Evolutionary conservation across 2,113 vertebrate species (phyloP), one percentile per base, ranked within the genome.

Genomic region (Chinchilla lanigera): DNA sequence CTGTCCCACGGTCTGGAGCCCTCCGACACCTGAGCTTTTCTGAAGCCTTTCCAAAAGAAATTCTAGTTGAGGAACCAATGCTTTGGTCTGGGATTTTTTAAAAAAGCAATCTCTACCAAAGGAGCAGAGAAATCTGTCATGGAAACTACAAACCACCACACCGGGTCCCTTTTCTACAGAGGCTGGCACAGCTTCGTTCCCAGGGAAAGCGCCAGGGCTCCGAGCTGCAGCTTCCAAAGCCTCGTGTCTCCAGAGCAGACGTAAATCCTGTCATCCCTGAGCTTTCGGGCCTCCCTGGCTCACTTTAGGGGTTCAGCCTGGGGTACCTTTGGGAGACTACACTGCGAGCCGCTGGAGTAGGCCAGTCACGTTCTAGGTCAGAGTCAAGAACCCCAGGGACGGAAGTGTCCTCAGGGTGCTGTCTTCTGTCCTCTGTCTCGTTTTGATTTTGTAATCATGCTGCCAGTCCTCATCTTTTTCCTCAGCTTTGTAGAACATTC

Each of bases 61-160:
- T 80, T 80, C 93, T 41, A 65, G 33, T 35, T 87, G 93, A 94
- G 22, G 38, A 65, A 26, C 63, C 35, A 71, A 94, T 96, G 71
- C 41, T 92, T 86, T 41, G 82, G 33, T 61, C n/a, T 94, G 50
- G 65, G 52, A 69, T 22, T 96, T 69, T 61, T 58, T 73, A 65
- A 20, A 80, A 50, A 96, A 91, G 50, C 67, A 61, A 96, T 58
- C 44, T 44, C 54, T 69, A 84, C 26, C 63, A 83, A 84, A 86
- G 61, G 60, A 73, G 77, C 78, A 83, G 82, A 84, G 44, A 95
- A 94, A 91, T 7, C 56, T 11, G 38, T 96, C 80, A 91, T 47
- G 47, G n/a, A 44, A 84, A 7, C 61, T 84, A 41, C 30, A 81
- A 54, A 81, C 47, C 28, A 35, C 12, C 71, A 58, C 24, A n/a